A percentile compares a stretch with the other conserved stretches of the same genome.
phyloP scores from a whole-genome alignment of 2,113 vertebrate genomes.

The Pogona vitticeps region DNA sequence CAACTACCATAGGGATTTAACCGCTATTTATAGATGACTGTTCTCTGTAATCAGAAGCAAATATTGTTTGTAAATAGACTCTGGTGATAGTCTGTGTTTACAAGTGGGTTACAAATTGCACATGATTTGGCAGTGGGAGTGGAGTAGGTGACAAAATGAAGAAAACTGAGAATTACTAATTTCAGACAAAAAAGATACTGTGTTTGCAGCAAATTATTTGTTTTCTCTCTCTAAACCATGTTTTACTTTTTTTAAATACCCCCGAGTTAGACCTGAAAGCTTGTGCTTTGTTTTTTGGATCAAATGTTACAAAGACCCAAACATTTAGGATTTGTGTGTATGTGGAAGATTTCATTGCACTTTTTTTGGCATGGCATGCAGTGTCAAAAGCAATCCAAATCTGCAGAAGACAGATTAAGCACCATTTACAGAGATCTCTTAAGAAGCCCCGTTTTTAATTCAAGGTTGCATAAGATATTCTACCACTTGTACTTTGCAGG shows the following conservation, averaged over 20 bases:
- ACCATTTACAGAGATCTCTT: slow-evolving; percentile 31
- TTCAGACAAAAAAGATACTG: not conserved
- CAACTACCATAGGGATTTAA: slow-evolving; percentile 70
- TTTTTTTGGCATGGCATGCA: slow-evolving; percentile 26
- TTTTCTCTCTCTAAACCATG: not conserved
- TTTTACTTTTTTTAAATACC: slow-evolving; percentile 18
- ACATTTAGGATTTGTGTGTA: not conserved
- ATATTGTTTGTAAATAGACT: slow-evolving; percentile 57
- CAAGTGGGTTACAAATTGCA: slow-evolving; percentile 27
- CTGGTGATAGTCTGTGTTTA: slow-evolving; percentile 61
- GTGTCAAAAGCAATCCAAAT: slow-evolving; percentile 39
- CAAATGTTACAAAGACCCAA: slow-evolving; percentile 29
- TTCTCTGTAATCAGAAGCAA: slow-evolving; percentile 59
- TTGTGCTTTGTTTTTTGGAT: slow-evolving; percentile 12
- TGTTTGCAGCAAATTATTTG: not conserved
- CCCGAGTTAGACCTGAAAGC: slow-evolving; percentile 6
- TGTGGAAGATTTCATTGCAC: not conserved
- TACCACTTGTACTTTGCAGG: not conserved
- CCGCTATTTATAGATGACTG: slow-evolving; percentile 75
- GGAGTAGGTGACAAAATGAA: not conserved
- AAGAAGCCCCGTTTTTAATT: not conserved
- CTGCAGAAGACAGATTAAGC: not conserved
- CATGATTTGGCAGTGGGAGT: not conserved
- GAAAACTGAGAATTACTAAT: too few species aligned
- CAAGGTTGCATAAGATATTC: not conserved